Evolutionary conservation across 1,140 invertebrate genomes (phyloP).

Genomic region (Oryzaephilus surinamensis): DNA sequence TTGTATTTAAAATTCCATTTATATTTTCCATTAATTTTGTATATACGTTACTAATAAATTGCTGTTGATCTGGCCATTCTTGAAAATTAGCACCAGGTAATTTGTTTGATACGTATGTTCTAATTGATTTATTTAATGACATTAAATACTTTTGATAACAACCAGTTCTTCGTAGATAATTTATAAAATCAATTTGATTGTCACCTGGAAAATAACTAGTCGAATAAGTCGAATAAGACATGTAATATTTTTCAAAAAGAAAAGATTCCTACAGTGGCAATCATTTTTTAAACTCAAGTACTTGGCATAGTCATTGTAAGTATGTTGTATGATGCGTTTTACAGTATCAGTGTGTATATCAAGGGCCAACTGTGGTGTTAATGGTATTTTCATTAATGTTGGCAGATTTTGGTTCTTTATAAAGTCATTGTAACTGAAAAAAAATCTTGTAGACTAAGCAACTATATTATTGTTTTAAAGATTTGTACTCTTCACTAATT

Average conservation of each 20-base stretch:
- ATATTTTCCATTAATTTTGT: conserved; percentile 17
- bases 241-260: conserved; percentile 3
- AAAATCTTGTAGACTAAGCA: neutral
- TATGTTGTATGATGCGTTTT: conserved; percentile 5
- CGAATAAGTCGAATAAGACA: neutral
- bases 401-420: conserved; percentile 8
- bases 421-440: conserved; percentile 9
- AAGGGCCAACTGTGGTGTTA: conserved; percentile 6
- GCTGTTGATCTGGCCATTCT: no score
- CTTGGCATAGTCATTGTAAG: conserved; percentile 8
- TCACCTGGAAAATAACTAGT: conserved; percentile 1
- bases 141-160: conserved; percentile 24
- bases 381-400: neutral
- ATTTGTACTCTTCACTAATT: conserved; percentile 12
- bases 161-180: conserved; percentile 19
- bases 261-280: conserved; percentile 8
- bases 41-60: no score
- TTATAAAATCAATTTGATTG: conserved; percentile 17
- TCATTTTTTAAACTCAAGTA: conserved; percentile 9
- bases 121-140: no score
- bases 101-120: no score
- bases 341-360: conserved; percentile 9
- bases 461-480: conserved; percentile 1
- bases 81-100: no score
- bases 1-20: conserved; percentile 21